Conservation (phyloP, 2,113 vertebrate species). For the Ceuthmochares aereus region DNA sequence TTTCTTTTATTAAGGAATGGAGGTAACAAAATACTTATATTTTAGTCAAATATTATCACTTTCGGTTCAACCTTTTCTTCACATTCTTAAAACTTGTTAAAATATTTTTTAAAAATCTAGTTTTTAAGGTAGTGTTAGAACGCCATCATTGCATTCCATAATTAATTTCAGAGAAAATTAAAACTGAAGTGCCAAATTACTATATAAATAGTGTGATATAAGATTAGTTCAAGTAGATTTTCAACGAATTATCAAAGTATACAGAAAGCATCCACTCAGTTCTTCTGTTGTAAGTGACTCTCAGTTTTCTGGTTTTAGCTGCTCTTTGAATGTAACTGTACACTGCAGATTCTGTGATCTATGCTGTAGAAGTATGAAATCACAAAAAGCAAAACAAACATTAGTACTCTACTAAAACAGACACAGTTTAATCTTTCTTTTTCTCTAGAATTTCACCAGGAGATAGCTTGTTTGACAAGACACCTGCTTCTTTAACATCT, state of each 20-base stretch:
- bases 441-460: constrained; percentile 84
- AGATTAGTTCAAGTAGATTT: background rate
- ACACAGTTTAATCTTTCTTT: background rate
- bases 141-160: background rate
- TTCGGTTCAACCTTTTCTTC: background rate
- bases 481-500: constrained; percentile 50
- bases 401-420: background rate
- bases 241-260: background rate
- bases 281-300: background rate
- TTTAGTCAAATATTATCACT: background rate
- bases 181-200: background rate
- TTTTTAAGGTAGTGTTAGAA: background rate
- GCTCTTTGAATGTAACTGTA: background rate
- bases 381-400: background rate
- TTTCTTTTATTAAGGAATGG: constrained; percentile 86
- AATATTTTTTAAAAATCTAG: background rate
- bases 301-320: background rate
- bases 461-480: constrained; percentile 86
- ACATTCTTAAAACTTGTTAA: background rate
- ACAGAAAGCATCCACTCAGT: background rate
- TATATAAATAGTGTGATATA: background rate
- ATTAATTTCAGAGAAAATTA: background rate
- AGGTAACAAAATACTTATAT: constrained; percentile 77
- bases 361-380: background rate
- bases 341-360: background rate